Evolutionary conservation across 2,888 invertebrate genomes (phyloP), one percentile per base, ranked within the genome.

Genomic region (Tolmerus cingulatus): DNA sequence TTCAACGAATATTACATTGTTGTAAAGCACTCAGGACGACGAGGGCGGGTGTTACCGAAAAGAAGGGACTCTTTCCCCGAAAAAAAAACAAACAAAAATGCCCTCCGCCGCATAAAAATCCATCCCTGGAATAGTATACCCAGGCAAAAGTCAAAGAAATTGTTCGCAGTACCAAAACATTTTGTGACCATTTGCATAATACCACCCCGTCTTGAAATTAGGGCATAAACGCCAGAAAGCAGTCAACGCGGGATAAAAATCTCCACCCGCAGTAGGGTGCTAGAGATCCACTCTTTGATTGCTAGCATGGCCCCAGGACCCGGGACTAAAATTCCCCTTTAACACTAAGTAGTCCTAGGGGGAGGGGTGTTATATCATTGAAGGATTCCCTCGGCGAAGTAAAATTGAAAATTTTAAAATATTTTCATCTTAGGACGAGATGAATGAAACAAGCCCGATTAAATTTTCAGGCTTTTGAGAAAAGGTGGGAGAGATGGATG

Each of bases 101-200:
- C 27, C 1, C 1, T 2, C 43, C 8, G 0, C 43, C 16, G 34
- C 34, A 46, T 46, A 19, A 55, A 51, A 12, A 16, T 30, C 34
- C 34, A n/a, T n/a, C 55, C 14, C n/a, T 19, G 55, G 12, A 4
- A 46, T 46, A n/a, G n/a, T n/a, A 46, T 12, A 46, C 43, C 66
- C 19, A 23, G 9, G 57, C 7, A 2, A 66, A 19, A 27, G 55
- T 34, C 51, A 51, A 55, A 81, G 81, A 55, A 81, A 81, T 81
- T 81, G 55, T 27, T 81, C 34, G n/a, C 30, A 81, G 81, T 27
- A 51, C 51, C 23, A 66, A 66, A 66, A 81, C 51, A 81, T 81
- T 81, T 81, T 51, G 55, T 81, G 81, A 81, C 81, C 81, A 81
- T 81, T 81, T 81, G 81, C 81, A 81, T 81, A 81, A 81, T 81